Conservation (phyloP, 2,888 invertebrate species). For the Dysmachus trigonus region DNA sequence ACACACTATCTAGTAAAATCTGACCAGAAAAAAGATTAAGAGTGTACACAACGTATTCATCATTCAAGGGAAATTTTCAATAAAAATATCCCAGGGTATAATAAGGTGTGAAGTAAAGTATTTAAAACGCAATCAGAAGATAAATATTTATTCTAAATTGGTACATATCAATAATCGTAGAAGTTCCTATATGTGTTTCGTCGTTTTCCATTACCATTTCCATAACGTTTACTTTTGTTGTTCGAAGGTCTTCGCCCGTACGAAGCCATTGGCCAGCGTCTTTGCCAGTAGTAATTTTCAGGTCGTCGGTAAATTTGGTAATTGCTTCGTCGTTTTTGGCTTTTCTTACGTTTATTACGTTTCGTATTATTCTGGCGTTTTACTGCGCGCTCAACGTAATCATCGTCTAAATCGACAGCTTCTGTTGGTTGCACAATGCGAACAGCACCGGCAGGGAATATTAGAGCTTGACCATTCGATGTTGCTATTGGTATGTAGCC, state of each 20-base stretch:
- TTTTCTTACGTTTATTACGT: not conserved
- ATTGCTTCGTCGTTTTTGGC: not conserved
- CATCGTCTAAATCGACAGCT: not conserved
- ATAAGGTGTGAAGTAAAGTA: not conserved
- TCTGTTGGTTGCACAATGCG: not conserved
- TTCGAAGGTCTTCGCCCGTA: not conserved
- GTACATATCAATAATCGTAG: not conserved
- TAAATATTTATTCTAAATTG: not conserved
- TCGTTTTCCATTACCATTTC: not conserved
- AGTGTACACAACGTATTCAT: no score
- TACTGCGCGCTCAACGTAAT: not conserved
- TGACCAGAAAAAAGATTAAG: no score
- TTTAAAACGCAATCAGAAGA: not conserved
- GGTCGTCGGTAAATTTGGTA: not conserved
- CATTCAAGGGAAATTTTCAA: no score
- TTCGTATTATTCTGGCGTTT: not conserved
- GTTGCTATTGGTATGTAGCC: conserved; percentile 6
- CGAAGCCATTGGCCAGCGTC: not conserved
- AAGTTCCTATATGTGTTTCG: not conserved
- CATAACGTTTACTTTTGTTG: not conserved
- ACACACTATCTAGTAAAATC: no score
- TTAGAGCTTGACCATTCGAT: not conserved
- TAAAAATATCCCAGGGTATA: not conserved
- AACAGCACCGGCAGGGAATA: conserved; percentile 14
- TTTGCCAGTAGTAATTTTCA: not conserved